Conservation (phyloP, 2,113 vertebrate genomes). For the Cyprichromis sp. region DNA sequence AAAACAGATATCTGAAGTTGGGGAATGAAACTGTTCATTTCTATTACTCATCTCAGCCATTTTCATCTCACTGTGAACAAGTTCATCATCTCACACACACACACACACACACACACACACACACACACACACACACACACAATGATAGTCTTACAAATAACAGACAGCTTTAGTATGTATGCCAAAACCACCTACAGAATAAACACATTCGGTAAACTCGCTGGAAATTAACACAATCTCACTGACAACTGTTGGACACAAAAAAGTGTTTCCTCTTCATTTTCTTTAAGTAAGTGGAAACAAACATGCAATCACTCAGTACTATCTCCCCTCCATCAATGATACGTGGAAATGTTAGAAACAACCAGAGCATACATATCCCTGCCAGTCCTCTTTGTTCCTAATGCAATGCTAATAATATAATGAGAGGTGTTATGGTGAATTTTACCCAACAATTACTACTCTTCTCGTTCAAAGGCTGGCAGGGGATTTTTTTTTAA, state of each 20-base stretch:
- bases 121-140: not conserved
- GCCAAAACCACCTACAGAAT: not conserved
- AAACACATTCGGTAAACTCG: not conserved
- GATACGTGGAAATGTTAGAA: not conserved
- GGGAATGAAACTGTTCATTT: not conserved
- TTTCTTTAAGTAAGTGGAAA: not conserved
- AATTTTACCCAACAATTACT: constrained; percentile 23
- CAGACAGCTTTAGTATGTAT: not conserved
- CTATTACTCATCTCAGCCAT: not conserved
- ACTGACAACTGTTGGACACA: not conserved
- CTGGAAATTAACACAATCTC: not conserved
- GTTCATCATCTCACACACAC: not conserved
- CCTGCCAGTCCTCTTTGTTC: not conserved
- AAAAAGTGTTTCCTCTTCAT: not conserved
- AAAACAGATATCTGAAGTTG: not conserved
- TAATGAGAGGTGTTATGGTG: constrained; percentile 1
- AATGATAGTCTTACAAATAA: not conserved
- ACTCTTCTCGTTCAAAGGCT: not conserved
- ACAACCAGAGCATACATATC: not conserved
- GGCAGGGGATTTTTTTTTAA: not conserved
- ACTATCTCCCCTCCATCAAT: not conserved
- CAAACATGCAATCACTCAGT: not conserved
- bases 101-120: not conserved
- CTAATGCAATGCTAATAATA: constrained; percentile 26
- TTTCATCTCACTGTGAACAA: not conserved